phyloP scores from a whole-genome alignment of 2,888 invertebrate genomes.

The Nemotelus pantherinus region DNA sequence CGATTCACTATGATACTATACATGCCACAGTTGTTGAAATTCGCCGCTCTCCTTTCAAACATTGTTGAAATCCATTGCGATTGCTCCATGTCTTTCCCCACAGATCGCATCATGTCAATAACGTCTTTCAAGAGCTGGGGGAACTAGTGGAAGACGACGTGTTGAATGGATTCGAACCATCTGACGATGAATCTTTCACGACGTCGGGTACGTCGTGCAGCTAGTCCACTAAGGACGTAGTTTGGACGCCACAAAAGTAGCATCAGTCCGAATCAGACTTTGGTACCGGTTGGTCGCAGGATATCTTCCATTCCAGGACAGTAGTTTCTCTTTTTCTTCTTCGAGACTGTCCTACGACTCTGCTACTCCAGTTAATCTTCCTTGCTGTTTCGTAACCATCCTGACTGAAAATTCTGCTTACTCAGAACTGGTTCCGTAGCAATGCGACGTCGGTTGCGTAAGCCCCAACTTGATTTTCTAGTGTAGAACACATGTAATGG shows the following conservation, averaged over 20 bases:
- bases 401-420: not conserved
- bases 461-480: not conserved
- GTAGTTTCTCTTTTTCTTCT: not conserved
- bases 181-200: constrained; percentile 13
- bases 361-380: not conserved
- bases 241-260: constrained; percentile 4
- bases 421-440: not conserved
- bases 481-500: not conserved
- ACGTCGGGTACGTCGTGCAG: constrained; percentile 2
- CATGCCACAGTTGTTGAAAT: too few species aligned
- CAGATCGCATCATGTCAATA: not conserved
- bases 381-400: not conserved
- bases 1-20: too few species aligned
- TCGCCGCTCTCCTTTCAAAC: not conserved
- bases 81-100: constrained; percentile 34
- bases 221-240: constrained; percentile 7
- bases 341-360: not conserved
- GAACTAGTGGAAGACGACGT: constrained; percentile 18
- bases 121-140: constrained; percentile 34
- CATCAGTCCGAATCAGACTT: constrained; percentile 35
- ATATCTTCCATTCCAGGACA: constrained; percentile 4
- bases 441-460: not conserved
- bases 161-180: constrained; percentile 37
- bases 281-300: constrained; percentile 3
- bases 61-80: constrained; percentile 38